A percentile compares a stretch with the other conserved stretches of the same genome.
Evolutionary conservation across 2,888 invertebrate species (phyloP).

Genomic region (Cheilosia urbana): DNA sequence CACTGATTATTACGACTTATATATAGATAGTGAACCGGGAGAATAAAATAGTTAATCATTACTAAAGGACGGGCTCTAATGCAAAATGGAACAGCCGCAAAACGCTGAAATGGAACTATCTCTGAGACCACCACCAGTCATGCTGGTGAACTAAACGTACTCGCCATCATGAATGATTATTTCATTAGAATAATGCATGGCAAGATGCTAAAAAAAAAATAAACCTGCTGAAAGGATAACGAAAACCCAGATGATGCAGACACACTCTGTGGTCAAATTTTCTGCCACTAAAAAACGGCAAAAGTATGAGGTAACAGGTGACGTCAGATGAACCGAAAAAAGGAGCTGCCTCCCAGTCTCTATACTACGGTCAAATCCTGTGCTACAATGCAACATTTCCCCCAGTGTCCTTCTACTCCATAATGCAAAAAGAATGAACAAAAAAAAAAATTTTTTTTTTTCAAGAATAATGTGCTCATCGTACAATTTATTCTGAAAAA

Average conservation of each 20-base stretch:
- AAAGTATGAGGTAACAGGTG: conserved; percentile 28
- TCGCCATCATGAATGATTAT: conserved; percentile 36
- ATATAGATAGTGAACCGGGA: conserved; percentile 2
- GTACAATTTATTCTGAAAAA: conserved; percentile 51
- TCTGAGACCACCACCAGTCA: neutral
- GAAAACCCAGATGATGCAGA: conserved; percentile 47
- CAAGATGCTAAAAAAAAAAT: neutral
- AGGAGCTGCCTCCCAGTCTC: neutral
- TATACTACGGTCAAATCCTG: conserved; percentile 37
- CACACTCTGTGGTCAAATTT: conserved; percentile 19
- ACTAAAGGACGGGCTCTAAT: conserved; percentile 3
- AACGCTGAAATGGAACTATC: neutral
- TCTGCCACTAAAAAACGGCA: neutral
- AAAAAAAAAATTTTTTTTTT: conserved; percentile 7
- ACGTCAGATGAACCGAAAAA: conserved; percentile 22
- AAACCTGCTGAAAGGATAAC: conserved; percentile 64
- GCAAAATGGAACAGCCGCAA: conserved; percentile 6
- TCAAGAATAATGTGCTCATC: conserved; percentile 65
- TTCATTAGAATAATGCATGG: conserved; percentile 61
- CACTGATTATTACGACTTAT: conserved; percentile 42
- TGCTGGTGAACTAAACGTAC: neutral
- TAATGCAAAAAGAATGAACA: conserved; percentile 9
- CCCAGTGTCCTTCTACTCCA: conserved; percentile 19
- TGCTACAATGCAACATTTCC: conserved; percentile 36
- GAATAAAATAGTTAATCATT: conserved; percentile 50